These are phyloP conservation scores for Drosophila neonasuta DNA, from an alignment of 2,888 invertebrate species.

Conservation along the genomic window DNA sequence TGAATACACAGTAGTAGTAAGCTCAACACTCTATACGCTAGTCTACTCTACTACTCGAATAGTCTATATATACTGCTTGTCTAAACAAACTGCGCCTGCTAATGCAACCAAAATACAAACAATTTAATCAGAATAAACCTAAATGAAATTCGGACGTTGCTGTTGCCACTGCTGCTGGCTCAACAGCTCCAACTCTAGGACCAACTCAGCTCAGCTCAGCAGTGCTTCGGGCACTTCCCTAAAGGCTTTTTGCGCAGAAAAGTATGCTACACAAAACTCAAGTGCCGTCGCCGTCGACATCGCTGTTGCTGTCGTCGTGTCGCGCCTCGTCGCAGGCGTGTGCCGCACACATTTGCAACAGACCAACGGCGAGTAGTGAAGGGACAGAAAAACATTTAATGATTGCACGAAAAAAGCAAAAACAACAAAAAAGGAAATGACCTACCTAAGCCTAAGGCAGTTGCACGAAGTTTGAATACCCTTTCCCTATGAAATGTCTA, in stretches of 20 bases:
- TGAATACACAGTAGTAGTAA: not conserved
- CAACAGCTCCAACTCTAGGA: conserved; percentile 10
- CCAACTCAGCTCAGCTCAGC: conserved; percentile 12
- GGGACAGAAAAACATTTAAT: conserved; percentile 65
- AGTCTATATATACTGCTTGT: conserved; percentile 29
- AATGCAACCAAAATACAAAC: conserved; percentile 77
- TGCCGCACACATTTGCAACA: conserved; percentile 56
- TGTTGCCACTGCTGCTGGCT: conserved; percentile 23
- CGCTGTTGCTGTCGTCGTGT: conserved; percentile 40
- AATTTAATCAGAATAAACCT: conserved; percentile 76
- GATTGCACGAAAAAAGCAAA: conserved; percentile 44
- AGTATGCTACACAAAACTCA: conserved; percentile 70
- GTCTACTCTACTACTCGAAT: conserved; percentile 6
- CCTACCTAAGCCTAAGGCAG: not conserved
- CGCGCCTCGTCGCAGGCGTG: conserved; percentile 28
- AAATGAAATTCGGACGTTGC: conserved; percentile 68
- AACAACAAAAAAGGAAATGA: conserved; percentile 31
- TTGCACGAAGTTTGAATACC: conserved; percentile 45
- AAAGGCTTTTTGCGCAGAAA: conserved; percentile 67
- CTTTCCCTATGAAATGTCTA: conserved; percentile 20
- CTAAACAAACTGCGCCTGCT: conserved; percentile 49
- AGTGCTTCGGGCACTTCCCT: conserved; percentile 49
- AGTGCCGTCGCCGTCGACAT: conserved; percentile 61
- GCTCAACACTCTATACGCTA: too few relatives aligned
- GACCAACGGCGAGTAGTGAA: conserved; percentile 40